A percentile compares a stretch with the other conserved stretches of the same genome.
Evolutionary conservation across 2,888 invertebrate genomes (phyloP).

Genomic region (Dichetophora obliterata): DNA sequence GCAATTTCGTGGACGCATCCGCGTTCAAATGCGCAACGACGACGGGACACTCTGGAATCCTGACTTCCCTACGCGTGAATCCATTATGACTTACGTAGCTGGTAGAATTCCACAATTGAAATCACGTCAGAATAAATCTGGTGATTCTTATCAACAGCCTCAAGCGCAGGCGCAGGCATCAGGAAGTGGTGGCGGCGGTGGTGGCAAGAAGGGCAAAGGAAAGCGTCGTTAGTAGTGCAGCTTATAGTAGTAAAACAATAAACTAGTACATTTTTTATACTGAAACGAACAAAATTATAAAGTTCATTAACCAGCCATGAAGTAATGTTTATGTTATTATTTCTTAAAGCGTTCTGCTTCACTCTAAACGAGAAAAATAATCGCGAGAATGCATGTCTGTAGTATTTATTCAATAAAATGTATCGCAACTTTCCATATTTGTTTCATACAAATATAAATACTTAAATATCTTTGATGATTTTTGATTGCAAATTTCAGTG

Average conservation of each 20-base stretch:
- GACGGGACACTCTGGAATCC: constrained; percentile 83
- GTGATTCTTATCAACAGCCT: constrained; percentile 52
- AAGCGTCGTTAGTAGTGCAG: constrained; percentile 59
- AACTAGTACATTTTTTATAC: too few species aligned
- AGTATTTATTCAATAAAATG: too few species aligned
- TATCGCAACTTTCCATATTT: too few species aligned
- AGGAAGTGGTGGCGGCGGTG: constrained; percentile 56
- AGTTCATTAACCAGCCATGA: too few species aligned
- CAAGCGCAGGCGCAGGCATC: constrained; percentile 47
- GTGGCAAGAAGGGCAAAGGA: constrained; percentile 67
- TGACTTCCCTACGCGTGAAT: constrained; percentile 81
- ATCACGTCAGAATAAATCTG: constrained; percentile 74
- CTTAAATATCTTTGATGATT: too few species aligned
- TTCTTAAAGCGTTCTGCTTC: too few species aligned
- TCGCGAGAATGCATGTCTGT: too few species aligned
- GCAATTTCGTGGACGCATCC: constrained; percentile 86
- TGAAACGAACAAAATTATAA: too few species aligned
- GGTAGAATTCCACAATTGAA: constrained; percentile 93
- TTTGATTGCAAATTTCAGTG: too few species aligned
- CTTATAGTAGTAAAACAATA: background rate
- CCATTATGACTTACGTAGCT: constrained; percentile 82
- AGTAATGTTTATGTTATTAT: too few species aligned
- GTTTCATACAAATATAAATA: too few species aligned
- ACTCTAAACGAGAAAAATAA: too few species aligned
- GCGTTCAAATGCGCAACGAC: constrained; percentile 93